These are phyloP conservation scores for Patiria miniata DNA, from an alignment of 35 echinoderm and acorn worm species.

Conservation along the genomic window DNA sequence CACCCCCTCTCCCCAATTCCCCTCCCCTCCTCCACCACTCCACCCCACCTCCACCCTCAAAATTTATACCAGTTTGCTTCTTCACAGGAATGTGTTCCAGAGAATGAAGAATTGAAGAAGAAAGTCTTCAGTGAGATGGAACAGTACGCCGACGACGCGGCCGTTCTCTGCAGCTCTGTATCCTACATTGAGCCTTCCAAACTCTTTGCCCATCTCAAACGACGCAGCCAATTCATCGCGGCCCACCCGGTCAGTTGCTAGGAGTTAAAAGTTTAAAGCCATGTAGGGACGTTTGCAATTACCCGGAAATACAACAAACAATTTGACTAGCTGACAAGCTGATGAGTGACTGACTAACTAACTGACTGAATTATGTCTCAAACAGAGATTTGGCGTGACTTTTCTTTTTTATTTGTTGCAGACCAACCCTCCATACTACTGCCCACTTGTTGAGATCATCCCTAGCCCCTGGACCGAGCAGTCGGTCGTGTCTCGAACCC, in stretches of 20 bases:
- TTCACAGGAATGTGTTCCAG: constrained; percentile 82
- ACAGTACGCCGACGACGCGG: constrained; percentile 47
- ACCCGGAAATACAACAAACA: no score
- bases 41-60: no score
- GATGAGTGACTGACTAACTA: no score
- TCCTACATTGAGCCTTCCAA: constrained; percentile 68
- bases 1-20: no score
- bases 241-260: constrained; percentile 82
- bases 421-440: constrained; percentile 30
- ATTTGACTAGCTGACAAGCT: no score
- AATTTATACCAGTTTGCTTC: background rate
- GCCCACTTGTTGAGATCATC: constrained; percentile 61
- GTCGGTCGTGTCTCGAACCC: constrained; percentile 26
- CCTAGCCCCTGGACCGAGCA: constrained; percentile 62
- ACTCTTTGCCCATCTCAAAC: constrained; percentile 53
- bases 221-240: constrained; percentile 64
- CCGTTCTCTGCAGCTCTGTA: constrained; percentile 68
- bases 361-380: no score
- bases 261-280: no score
- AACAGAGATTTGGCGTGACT: no score
- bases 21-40: no score
- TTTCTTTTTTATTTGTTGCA: no score
- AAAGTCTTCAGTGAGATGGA: constrained; percentile 70
- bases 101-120: constrained; percentile 71
- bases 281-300: no score